phyloP scores from a whole-genome alignment of 2,888 invertebrate species.

The Eueremaeus valkanovi region DNA sequence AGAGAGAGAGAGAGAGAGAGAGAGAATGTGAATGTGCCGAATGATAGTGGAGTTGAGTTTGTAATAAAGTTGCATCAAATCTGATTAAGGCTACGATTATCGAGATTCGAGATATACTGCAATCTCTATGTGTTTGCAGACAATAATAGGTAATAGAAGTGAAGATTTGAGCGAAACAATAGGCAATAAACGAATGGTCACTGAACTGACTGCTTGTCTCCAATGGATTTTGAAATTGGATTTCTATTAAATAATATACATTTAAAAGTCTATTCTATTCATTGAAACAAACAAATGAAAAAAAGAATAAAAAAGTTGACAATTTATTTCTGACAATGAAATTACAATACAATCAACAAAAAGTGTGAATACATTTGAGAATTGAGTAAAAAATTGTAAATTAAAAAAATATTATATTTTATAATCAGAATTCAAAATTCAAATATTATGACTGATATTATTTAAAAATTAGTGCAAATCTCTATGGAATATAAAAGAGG shows the following conservation, averaged over 20 bases:
- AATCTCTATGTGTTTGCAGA: background rate
- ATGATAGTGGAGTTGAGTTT: background rate
- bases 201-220: background rate
- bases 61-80: background rate
- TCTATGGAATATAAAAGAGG: no score
- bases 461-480: no score
- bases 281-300: background rate
- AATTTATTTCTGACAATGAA: background rate
- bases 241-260: background rate
- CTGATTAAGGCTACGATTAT: background rate
- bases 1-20: background rate
- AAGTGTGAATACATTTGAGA: background rate
- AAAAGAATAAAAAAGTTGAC: background rate
- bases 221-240: no score
- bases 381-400: background rate
- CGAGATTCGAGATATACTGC: background rate
- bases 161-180: background rate
- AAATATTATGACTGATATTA: no score
- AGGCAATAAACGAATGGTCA: slow-evolving; percentile 6
- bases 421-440: background rate
- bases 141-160: background rate
- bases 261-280: no score
- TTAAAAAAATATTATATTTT: background rate
- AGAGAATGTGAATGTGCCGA: background rate
- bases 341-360: background rate